These are phyloP conservation scores for Scelioninae gen. 2 DNA, from an alignment of 2,888 invertebrate genomes.

Conservation along the genomic window DNA sequence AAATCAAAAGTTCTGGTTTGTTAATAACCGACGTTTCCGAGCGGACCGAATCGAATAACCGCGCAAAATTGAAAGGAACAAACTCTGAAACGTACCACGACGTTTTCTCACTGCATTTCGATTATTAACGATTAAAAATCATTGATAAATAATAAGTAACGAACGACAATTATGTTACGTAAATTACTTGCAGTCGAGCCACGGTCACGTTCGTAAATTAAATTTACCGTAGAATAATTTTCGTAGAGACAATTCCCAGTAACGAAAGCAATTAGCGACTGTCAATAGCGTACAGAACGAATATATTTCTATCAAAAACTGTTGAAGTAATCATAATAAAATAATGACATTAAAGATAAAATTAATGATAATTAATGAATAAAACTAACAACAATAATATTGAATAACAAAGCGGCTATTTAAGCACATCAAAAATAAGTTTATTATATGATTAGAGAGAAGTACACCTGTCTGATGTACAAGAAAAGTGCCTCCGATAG, in stretches of 20 bases:
- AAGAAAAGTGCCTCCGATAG: conserved; percentile 61
- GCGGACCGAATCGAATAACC: too few relatives aligned
- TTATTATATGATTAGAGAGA: conserved; percentile 67
- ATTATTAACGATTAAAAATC: neutral
- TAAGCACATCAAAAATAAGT: conserved; percentile 72
- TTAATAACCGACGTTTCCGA: too few relatives aligned
- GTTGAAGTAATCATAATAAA: conserved; percentile 46
- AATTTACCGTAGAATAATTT: conserved; percentile 42
- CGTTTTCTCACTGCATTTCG: conserved; percentile 8
- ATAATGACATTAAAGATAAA: neutral
- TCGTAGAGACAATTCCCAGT: conserved; percentile 40
- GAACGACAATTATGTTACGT: conserved; percentile 20
- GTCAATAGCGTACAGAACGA: conserved; percentile 51
- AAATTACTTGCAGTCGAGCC: conserved; percentile 18
- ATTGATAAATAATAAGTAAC: conserved; percentile 16
- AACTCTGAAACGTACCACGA: conserved; percentile 5
- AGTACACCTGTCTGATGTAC: conserved; percentile 63
- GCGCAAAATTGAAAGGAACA: neutral
- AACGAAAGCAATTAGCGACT: conserved; percentile 47
- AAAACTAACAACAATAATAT: conserved; percentile 14
- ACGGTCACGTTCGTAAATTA: conserved; percentile 29
- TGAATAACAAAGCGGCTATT: conserved; percentile 50
- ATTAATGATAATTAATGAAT: too few relatives aligned
- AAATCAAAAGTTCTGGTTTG: too few relatives aligned
- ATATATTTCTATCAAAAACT: conserved; percentile 54